Evolutionary conservation across 2,888 invertebrate species (phyloP), one percentile per base, ranked within the genome.

Genomic region (Bugula neritina): DNA sequence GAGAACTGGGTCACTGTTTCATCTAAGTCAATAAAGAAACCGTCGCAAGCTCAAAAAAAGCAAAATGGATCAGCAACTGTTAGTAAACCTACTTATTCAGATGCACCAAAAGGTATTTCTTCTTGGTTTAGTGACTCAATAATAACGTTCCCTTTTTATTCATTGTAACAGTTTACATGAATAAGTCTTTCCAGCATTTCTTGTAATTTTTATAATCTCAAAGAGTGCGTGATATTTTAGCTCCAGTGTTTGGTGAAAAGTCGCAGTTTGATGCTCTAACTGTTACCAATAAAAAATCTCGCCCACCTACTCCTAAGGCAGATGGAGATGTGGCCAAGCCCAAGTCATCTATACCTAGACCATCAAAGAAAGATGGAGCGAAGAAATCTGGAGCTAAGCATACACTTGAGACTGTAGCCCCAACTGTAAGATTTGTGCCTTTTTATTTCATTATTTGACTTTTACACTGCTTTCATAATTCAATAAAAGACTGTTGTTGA

Each of bases 221-320:
- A n/a, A n/a, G n/a, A n/a, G n/a, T n/a, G n/a, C n/a, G n/a, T n/a
- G n/a, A n/a, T n/a, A n/a, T 31, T 63, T 31, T n/a, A 63, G 63
- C 63, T 27, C 63, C 63, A 17, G 34, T 63, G 10, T 63, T 63
- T 63, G 63, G 31, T 3, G 63, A 63, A n/a, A 63, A 63, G 31
- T 63, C 63, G n/a, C 63, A 63, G 63, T 63, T 25, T 63, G 63
- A 63, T 25, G 63, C 63, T 13, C 63, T 63, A 27, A 63, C 3
- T 31, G 25, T 27, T 5, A 63, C 27, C 5, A 27, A 63, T 25
- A 63, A 63, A 31, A 63, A 63, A 31, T 3, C 3, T 55, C 5
- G 17, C 5, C n/a, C 63, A 10, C 5, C 63, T 5, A n/a, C 27
- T 13, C 10, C 21, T 13, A 34, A 31, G 29, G 10, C 27, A 25